Percentiles rank a stretch among this genome's conserved stretches.
These are phyloP conservation scores for Phyllostomus hastatus DNA, from an alignment of 2,113 vertebrate genomes.

Conservation along the genomic window DNA sequence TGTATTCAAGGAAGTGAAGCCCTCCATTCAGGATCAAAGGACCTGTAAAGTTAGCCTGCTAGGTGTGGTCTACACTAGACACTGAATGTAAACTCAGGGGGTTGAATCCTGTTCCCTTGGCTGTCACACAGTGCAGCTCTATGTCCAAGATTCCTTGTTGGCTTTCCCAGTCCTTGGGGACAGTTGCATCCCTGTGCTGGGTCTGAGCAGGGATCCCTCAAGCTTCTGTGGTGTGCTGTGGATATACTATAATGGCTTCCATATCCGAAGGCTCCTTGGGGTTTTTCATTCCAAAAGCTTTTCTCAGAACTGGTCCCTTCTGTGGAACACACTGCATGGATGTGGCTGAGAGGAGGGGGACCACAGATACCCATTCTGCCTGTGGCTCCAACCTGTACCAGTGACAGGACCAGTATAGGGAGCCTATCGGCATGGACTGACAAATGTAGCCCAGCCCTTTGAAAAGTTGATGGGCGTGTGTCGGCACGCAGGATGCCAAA, in stretches of 20 bases:
- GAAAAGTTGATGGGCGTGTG: too few species aligned
- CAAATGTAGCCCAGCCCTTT: too few species aligned
- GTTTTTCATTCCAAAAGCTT: background rate
- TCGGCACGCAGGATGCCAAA: too few species aligned
- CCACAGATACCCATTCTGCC: background rate
- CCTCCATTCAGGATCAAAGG: background rate
- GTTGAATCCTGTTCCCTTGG: background rate
- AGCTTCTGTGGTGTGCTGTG: background rate
- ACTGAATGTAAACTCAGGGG: background rate
- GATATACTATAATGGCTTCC: rapidly evolving
- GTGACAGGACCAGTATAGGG: background rate
- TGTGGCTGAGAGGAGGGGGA: background rate
- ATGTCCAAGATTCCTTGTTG: background rate
- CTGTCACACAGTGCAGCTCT: background rate
- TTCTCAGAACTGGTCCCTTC: background rate
- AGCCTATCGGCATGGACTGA: too few species aligned
- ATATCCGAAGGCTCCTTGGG: background rate
- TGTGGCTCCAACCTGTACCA: background rate
- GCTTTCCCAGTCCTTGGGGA: background rate
- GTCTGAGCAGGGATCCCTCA: background rate
- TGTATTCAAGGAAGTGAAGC: background rate
- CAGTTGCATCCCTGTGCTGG: background rate
- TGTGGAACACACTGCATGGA: background rate
- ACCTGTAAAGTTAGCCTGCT: background rate
- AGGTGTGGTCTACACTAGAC: background rate